These are phyloP conservation scores for Neosilurus hyrtlii DNA, from an alignment of 2,797 vertebrate species.

Conservation along the genomic window DNA sequence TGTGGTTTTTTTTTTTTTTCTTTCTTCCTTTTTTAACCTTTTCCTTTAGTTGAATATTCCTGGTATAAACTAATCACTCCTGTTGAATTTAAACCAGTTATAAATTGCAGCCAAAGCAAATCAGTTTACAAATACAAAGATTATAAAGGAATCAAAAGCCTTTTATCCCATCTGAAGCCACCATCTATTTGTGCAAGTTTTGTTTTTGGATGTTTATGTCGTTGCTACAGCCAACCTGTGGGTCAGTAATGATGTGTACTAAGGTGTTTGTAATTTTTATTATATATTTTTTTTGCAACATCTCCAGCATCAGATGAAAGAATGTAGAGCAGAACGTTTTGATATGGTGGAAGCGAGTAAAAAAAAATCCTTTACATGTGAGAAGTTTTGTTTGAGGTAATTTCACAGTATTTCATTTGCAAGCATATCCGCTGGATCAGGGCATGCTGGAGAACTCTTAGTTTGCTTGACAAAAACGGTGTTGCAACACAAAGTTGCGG, in stretches of 20 bases:
- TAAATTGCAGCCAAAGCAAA: neutral
- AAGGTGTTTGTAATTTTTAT: neutral
- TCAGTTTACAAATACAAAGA: neutral
- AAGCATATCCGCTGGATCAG: slow-evolving; percentile 18
- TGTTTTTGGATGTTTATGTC: slow-evolving; percentile 24
- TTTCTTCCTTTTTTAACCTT: neutral
- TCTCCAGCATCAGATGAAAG: slow-evolving; percentile 16
- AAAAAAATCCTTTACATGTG: neutral
- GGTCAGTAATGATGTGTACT: neutral
- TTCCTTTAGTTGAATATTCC: neutral
- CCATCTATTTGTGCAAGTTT: neutral
- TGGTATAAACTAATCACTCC: neutral
- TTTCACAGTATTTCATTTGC: slow-evolving; percentile 24
- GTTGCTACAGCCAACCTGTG: slow-evolving; percentile 23
- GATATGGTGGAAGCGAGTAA: slow-evolving; percentile 18
- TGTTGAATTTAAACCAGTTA: neutral
- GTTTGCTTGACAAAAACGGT: neutral
- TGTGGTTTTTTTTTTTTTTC: neutral
- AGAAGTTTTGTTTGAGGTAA: neutral
- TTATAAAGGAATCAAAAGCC: neutral
- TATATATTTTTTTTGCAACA: neutral
- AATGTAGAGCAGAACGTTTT: slow-evolving; percentile 2
- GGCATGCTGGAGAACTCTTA: slow-evolving; percentile 5
- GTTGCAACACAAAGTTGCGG: slow-evolving; percentile 6
- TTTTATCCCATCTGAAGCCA: neutral